These are phyloP conservation scores for Bacillus rossius DNA, from an alignment of 1,140 invertebrate genomes.

Conservation along the genomic window DNA sequence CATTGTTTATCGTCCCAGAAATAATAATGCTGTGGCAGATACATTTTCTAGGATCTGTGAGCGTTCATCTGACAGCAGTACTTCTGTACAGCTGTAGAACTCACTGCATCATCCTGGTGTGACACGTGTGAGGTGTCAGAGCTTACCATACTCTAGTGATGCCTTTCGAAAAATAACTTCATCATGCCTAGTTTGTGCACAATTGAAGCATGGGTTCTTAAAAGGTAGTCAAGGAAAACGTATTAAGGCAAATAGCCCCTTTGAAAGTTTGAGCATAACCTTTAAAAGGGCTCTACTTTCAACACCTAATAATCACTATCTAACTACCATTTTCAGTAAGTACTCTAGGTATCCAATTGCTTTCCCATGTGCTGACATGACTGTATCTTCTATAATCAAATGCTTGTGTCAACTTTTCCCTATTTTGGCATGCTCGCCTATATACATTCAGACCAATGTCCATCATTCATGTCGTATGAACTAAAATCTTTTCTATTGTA, in stretches of 20 bases:
- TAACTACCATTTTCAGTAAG: slow-evolving; percentile 30
- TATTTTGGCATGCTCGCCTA: too few relatives aligned
- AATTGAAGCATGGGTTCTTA: slow-evolving; percentile 22
- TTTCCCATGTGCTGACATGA: slow-evolving; percentile 24
- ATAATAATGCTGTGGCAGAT: too few relatives aligned
- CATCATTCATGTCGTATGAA: too few relatives aligned
- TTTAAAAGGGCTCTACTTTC: slow-evolving; percentile 31
- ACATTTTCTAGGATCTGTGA: too few relatives aligned
- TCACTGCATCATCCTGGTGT: slow-evolving; percentile 26
- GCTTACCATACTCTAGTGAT: slow-evolving; percentile 22
- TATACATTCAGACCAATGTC: too few relatives aligned
- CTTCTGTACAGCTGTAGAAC: slow-evolving; percentile 7
- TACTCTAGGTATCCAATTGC: slow-evolving; percentile 34
- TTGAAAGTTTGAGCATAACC: slow-evolving; percentile 27
- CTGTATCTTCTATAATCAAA: slow-evolving; percentile 21
- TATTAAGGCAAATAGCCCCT: slow-evolving; percentile 27
- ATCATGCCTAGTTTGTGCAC: slow-evolving; percentile 16
- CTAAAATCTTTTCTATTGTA: slow-evolving; percentile 21
- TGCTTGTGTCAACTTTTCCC: slow-evolving; percentile 2
- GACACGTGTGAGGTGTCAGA: slow-evolving; percentile 19
- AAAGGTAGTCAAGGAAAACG: slow-evolving; percentile 3
- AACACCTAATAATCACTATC: slow-evolving; percentile 23
- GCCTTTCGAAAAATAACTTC: slow-evolving; percentile 19
- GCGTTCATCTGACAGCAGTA: too few relatives aligned
- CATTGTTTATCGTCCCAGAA: too few relatives aligned